A percentile compares a stretch with the other conserved stretches of the same genome.
Evolutionary conservation across 2,113 vertebrate species (phyloP).

Genomic region (Eleginops maclovinus): DNA sequence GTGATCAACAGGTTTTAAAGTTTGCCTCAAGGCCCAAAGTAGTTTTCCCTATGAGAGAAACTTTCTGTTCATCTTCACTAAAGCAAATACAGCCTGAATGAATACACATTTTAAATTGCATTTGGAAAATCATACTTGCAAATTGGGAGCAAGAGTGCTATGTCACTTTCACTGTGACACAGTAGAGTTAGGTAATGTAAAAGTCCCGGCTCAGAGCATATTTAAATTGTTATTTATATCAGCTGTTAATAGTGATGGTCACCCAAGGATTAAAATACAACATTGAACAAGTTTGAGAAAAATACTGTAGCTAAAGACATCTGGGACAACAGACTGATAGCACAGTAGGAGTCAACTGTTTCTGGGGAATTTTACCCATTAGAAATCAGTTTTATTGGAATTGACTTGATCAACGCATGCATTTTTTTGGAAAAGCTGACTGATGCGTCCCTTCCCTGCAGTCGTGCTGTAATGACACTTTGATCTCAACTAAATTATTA

Average conservation of each 20-base stretch:
- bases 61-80: neutral
- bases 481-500: neutral
- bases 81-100: neutral
- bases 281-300: neutral
- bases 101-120: constrained; percentile 3
- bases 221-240: neutral
- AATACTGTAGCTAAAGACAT: neutral
- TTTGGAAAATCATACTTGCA: constrained; percentile 12
- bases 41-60: neutral
- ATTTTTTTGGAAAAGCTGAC: neutral
- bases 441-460: neutral
- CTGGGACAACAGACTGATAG: neutral
- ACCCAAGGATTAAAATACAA: neutral
- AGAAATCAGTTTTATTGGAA: constrained; percentile 7
- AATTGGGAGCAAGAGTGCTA: neutral
- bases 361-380: neutral
- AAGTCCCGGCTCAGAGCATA: neutral
- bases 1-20: constrained; percentile 2
- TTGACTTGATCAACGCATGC: constrained; percentile 9
- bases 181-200: neutral
- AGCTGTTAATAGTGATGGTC: neutral
- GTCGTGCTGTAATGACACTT: neutral
- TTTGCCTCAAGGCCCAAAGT: neutral
- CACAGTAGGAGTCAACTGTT: no score
- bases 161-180: neutral